These are phyloP conservation scores for Genyomyrus donnyi DNA, from an alignment of 2,113 vertebrate species.

Conservation along the genomic window DNA sequence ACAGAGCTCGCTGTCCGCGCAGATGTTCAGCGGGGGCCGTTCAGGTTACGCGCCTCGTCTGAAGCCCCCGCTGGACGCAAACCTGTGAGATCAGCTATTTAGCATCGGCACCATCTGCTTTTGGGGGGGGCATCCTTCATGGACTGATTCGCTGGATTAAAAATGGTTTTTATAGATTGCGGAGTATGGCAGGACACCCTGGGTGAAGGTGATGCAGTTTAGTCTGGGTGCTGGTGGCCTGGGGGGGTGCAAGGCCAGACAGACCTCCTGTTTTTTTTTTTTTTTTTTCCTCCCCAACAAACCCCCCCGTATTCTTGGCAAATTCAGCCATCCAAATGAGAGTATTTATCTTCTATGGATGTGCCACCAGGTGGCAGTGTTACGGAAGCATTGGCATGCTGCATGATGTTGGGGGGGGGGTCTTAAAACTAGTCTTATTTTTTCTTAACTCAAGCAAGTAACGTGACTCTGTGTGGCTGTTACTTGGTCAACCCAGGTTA, in stretches of 20 bases:
- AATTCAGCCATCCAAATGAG: not conserved
- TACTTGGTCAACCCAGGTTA: not conserved
- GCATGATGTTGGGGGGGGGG: not conserved
- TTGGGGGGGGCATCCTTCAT: not conserved
- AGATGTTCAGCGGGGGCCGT: not conserved
- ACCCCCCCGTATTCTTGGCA: not conserved
- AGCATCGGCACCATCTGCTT: not conserved
- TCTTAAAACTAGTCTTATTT: not conserved
- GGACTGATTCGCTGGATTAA: not conserved
- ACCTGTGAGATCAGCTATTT: not conserved
- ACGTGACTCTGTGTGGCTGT: not conserved
- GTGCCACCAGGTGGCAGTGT: conserved; percentile 9
- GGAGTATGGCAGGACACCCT: not conserved
- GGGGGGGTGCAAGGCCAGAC: not conserved
- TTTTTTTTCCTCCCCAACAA: too few relatives aligned
- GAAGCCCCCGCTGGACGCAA: not conserved
- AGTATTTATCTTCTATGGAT: not conserved
- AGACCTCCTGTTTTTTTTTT: not conserved
- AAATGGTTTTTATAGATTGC: not conserved
- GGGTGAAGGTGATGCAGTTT: not conserved
- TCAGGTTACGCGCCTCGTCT: not conserved
- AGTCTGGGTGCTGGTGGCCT: not conserved
- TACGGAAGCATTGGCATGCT: not conserved
- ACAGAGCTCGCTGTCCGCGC: not conserved
- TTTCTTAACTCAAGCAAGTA: not conserved